Evolutionary conservation across 2,888 invertebrate species (phyloP), one percentile per base, ranked within the genome.

Genomic region (Malthinus seriepunctatus): DNA sequence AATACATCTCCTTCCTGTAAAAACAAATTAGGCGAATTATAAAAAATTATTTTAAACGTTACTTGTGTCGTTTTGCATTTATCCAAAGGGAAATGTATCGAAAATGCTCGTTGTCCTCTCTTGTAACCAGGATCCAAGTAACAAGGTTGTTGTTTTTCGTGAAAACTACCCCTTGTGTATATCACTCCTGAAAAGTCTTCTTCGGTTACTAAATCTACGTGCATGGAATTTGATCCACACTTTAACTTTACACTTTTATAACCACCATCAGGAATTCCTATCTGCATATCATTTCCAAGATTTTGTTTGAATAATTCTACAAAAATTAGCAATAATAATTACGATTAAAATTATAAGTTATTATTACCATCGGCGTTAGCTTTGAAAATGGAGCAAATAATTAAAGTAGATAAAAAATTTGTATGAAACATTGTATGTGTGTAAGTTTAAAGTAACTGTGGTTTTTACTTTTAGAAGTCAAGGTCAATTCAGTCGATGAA

Each of bases 121-220:
- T 75, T 79, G 3, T 70, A 71, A 14, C 70, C 70, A 1, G 84
- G 80, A 65, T 85, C 82, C 14, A 83, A 73, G 68, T 84, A 86
- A 68, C 86, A 86, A 0, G 84, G 83, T 0, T 78, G 73, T 32
- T 81, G 72, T 71, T 83, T 83, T 42, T 83, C 82, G 64, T 84
- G 79, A 69, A 83, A 86, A 67, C 82, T 85, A 32, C 86, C 86
- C 48, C 84, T 78, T 0, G 86, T 86, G 65, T 86, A 86, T 75
- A 86, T 82, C 0, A 86, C 84, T 0, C 86, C 86, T 1, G 78
- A 78, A 67, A 86, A 86, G 39, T 84, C 82, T 44, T 83, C 80
- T 46, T 83, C 81, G 1, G 82, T 84, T 71, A 79, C 79, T 34
- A 79, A 63, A 51, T 72, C 65, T 6, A 79, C 69, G 56, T 79